A percentile compares a stretch with the other conserved stretches of the same genome.
Evolutionary conservation across 2,113 vertebrate species (phyloP).

Genomic region (Hippopotamus amphibius): DNA sequence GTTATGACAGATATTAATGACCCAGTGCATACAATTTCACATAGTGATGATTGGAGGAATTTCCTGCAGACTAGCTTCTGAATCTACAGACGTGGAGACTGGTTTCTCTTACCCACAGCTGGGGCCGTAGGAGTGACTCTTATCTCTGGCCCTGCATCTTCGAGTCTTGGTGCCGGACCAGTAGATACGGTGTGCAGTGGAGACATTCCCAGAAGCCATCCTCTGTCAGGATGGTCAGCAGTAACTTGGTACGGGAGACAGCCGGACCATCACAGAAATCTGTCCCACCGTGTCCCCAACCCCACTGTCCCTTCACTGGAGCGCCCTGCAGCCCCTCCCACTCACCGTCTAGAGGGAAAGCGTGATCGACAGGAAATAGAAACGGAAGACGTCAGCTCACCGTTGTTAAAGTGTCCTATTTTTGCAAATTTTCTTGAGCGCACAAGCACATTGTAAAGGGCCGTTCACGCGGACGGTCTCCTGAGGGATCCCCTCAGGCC

Average conservation of each 20-base stretch:
- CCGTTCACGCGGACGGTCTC: neutral
- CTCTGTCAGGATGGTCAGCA: neutral
- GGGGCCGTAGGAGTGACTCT: too few species aligned
- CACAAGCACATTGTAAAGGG: neutral
- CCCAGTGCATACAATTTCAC: neutral
- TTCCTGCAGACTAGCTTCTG: neutral
- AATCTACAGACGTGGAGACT: neutral
- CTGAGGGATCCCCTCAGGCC: neutral
- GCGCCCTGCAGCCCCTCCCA: neutral
- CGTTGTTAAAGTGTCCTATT: neutral
- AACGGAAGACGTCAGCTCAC: neutral
- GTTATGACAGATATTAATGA: neutral
- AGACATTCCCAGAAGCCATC: neutral
- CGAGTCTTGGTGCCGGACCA: neutral
- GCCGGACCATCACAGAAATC: neutral
- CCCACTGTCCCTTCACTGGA: neutral
- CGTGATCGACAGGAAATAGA: neutral
- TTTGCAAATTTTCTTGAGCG: neutral
- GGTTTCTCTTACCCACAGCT: neutral
- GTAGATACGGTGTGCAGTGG: neutral
- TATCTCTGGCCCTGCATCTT: neutral
- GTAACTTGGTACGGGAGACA: neutral
- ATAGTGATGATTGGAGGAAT: neutral
- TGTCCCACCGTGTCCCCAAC: neutral
- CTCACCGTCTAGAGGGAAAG: neutral